A percentile compares a stretch with the other conserved stretches of the same genome.
Evolutionary conservation across 2,888 invertebrate genomes (phyloP).

Genomic region (Luperina nickerlii): DNA sequence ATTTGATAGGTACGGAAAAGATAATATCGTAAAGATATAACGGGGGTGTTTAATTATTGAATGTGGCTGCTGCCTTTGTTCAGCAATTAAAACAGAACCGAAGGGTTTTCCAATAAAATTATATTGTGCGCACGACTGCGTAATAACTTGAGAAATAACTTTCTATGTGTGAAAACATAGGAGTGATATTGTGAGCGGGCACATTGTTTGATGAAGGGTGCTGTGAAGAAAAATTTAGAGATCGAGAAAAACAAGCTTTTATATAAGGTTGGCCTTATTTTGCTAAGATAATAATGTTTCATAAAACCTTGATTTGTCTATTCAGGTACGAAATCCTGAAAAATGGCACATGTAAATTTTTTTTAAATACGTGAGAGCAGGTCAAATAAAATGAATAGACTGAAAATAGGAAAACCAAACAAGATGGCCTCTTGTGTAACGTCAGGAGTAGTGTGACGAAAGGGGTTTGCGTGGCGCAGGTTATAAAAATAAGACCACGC

Average conservation of each 20-base stretch:
- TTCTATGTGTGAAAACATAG: slow-evolving; percentile 49
- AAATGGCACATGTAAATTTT: not conserved
- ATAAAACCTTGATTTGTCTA: not conserved
- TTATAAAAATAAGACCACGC: no score
- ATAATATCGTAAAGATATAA: slow-evolving; percentile 25
- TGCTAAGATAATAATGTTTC: not conserved
- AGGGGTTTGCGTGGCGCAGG: no score
- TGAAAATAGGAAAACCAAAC: not conserved
- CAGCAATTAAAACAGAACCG: slow-evolving; percentile 59
- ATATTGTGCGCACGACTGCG: slow-evolving; percentile 55
- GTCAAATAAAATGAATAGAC: not conserved
- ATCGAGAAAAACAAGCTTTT: not conserved
- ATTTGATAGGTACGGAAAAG: not conserved
- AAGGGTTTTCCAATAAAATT: slow-evolving; percentile 64
- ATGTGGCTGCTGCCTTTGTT: slow-evolving; percentile 46
- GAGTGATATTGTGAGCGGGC: slow-evolving; percentile 6
- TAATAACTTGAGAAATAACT: slow-evolving; percentile 56
- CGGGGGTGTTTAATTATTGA: slow-evolving; percentile 44
- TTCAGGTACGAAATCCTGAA: not conserved
- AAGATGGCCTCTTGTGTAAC: not conserved
- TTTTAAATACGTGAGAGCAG: not conserved
- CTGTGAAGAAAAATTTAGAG: not conserved
- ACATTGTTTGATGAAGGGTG: no score
- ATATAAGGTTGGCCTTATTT: not conserved
- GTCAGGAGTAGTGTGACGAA: no score